phyloP scores from a whole-genome alignment of 1,140 invertebrate species.

The Zaprionus inermis region DNA sequence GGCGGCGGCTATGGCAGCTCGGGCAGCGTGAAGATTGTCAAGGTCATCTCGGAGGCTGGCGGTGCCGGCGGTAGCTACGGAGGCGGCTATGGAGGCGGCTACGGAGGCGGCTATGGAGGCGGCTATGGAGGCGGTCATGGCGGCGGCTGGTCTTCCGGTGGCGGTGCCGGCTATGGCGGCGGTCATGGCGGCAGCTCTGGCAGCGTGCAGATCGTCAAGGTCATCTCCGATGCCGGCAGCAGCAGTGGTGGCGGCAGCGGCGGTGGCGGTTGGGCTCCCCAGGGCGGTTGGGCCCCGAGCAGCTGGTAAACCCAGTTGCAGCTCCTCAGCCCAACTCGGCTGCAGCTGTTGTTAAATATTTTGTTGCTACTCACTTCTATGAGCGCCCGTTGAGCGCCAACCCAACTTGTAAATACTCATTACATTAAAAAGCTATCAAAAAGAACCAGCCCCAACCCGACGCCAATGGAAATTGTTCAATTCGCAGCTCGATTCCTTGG shows the following conservation, averaged over 20 bases:
- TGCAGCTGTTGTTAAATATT: slow-evolving; percentile 18
- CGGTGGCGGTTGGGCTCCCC: slow-evolving; percentile 59
- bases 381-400: slow-evolving; percentile 3
- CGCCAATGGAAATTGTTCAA: not conserved
- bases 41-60: slow-evolving; percentile 53
- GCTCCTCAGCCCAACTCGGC: not conserved
- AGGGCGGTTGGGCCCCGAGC: slow-evolving; percentile 60
- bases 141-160: slow-evolving; percentile 1
- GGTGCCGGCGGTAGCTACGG: slow-evolving; percentile 28
- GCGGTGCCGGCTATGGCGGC: slow-evolving; percentile 30
- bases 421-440: slow-evolving; percentile 27
- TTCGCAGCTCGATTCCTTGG: slow-evolving; percentile 7
- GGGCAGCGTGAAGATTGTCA: slow-evolving; percentile 52
- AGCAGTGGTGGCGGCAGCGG: slow-evolving; percentile 33
- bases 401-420: slow-evolving; percentile 50
- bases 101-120: slow-evolving; percentile 20
- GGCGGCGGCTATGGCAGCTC: slow-evolving; percentile 32
- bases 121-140: slow-evolving; percentile 35
- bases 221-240: slow-evolving; percentile 43
- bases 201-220: slow-evolving; percentile 45
- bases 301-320: slow-evolving; percentile 50
- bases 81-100: slow-evolving; percentile 30
- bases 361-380: not conserved
- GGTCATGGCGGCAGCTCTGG: slow-evolving; percentile 32
- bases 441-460: not conserved